Evolutionary conservation across 2,113 vertebrate species (phyloP), one percentile per base, ranked within the genome.

Genomic region (Percopsis transmontana): DNA sequence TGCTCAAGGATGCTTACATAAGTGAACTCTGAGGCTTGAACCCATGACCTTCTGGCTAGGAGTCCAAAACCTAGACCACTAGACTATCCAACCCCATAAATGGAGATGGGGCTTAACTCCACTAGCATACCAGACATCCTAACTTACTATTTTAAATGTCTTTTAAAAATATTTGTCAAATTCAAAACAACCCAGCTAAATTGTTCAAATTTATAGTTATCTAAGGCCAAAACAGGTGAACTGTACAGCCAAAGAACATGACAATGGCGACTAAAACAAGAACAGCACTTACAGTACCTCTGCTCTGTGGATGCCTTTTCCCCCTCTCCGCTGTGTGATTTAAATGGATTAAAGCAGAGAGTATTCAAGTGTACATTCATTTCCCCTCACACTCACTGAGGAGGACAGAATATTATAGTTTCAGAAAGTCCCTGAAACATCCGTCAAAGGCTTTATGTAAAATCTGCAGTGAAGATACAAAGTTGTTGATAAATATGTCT

Each of bases 301-400:
- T 68, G 65, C 76, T 75, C 65, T 56, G 84, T 72, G 65, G 76
- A 58, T 73, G 51, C 61, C 62, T 60, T 79, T 68, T 76, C 77
- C 72, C 68, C 68, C 64, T 71, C 52, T 67, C 20, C 45, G 74
- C 68, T 79, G 65, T 56, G 72, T 81, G 79, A 81, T 86, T 88
- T 89, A 81, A 85, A 85, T 82, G 79, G 85, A 90, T 88, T 86
- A 86, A 86, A 86, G 71, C 69, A 57, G 58, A 76, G 68, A 79
- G 87, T 83, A 87, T 77, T 76, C 82, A 86, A 80, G 79, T 70
- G 76, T 71, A 68, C 72, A 84, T 85, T 90, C 51, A 86, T 86
- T 89, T 88, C 72, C 78, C 80, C 62, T 33, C 27, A 33, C 27
- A 33, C 80, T 78, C 58, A 77, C 51, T 54, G 73, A 77, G 68